These are phyloP conservation scores for Cataglyphis cursor DNA, from an alignment of 2,888 invertebrate genomes.

Conservation along the genomic window DNA sequence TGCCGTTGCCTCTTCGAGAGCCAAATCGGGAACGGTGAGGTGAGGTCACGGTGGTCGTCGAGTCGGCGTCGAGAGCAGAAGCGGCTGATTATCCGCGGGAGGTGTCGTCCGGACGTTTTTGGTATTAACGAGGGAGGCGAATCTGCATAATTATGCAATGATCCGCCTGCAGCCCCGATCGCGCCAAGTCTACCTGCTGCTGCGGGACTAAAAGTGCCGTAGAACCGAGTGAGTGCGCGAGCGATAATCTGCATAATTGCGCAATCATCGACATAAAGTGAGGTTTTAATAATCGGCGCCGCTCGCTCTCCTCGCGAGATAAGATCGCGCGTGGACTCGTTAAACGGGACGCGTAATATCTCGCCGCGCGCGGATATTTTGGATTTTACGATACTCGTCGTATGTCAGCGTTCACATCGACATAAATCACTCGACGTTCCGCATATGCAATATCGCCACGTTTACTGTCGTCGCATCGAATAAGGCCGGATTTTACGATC, in stretches of 20 bases:
- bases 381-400: slow-evolving; percentile 18
- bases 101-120: slow-evolving; percentile 48
- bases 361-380: neutral
- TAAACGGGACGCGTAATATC: slow-evolving; percentile 31
- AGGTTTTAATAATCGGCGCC: slow-evolving; percentile 50
- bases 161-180: slow-evolving; percentile 19
- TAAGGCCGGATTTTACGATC: neutral
- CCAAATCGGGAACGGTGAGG: slow-evolving; percentile 59
- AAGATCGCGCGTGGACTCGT: slow-evolving; percentile 40
- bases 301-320: slow-evolving; percentile 18
- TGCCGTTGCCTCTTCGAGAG: slow-evolving; percentile 22
- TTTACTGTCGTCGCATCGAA: neutral
- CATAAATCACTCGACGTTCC: slow-evolving; percentile 11
- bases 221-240: slow-evolving; percentile 12
- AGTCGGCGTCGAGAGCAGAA: slow-evolving; percentile 19
- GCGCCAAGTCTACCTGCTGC: neutral
- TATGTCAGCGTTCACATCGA: neutral
- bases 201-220: slow-evolving; percentile 18
- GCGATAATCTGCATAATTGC: slow-evolving; percentile 49
- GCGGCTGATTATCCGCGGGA: slow-evolving; percentile 34
- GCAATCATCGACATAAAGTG: slow-evolving; percentile 47
- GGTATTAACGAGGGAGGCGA: slow-evolving; percentile 48
- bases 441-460: slow-evolving; percentile 16
- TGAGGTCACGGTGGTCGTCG: slow-evolving; percentile 60
- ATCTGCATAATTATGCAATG: slow-evolving; percentile 55